Conservation (phyloP, 2,888 invertebrate genomes). For the Drosophila siamana region DNA sequence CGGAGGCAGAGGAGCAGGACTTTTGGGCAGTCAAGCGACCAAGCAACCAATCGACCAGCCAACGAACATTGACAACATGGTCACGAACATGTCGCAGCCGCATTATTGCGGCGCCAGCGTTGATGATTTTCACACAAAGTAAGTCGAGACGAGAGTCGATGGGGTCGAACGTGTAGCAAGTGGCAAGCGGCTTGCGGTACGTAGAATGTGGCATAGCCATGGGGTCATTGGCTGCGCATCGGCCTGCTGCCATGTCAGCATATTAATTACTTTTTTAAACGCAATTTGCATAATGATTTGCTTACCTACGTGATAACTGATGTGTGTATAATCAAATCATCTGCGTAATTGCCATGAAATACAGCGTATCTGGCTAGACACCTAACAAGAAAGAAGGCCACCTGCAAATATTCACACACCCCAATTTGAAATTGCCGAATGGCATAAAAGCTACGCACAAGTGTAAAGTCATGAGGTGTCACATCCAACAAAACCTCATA, state of each 20-base stretch:
- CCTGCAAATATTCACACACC: not conserved
- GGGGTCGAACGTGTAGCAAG: not conserved
- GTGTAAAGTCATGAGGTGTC: too few relatives aligned
- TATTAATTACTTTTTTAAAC: slow-evolving; percentile 71
- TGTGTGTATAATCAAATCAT: slow-evolving; percentile 60
- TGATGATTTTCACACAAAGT: slow-evolving; percentile 85
- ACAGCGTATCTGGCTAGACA: slow-evolving; percentile 16
- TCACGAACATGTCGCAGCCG: slow-evolving; percentile 83
- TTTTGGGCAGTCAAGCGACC: slow-evolving; percentile 9
- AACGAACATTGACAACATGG: slow-evolving; percentile 72
- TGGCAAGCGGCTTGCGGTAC: slow-evolving; percentile 38
- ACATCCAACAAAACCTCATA: too few relatives aligned
- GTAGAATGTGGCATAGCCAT: not conserved
- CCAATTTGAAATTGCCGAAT: too few relatives aligned
- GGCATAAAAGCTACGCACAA: too few relatives aligned
- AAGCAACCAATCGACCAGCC: slow-evolving; percentile 25
- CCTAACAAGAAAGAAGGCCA: slow-evolving; percentile 12
- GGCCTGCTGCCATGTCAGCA: slow-evolving; percentile 43
- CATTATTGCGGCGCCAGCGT: slow-evolving; percentile 84
- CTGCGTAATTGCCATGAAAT: slow-evolving; percentile 60
- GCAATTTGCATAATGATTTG: slow-evolving; percentile 73
- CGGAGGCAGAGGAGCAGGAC: slow-evolving; percentile 6
- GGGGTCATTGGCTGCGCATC: slow-evolving; percentile 13
- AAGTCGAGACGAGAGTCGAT: slow-evolving; percentile 53
- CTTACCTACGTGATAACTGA: slow-evolving; percentile 44